Evolutionary conservation across 1,140 invertebrate species (phyloP).

Genomic region (Bradysia coprophila): DNA sequence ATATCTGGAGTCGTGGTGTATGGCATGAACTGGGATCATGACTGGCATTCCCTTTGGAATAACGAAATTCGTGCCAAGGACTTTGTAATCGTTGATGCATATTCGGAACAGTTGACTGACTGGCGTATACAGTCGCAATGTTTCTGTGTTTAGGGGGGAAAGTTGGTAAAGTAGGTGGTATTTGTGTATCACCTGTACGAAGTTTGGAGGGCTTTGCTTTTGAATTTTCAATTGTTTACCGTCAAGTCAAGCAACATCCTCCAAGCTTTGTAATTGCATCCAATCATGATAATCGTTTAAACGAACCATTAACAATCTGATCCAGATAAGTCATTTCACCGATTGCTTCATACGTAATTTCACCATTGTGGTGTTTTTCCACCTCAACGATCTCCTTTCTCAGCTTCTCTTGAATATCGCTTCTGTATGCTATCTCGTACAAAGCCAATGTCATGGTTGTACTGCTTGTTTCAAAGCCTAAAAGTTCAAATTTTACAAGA

Average conservation of each 20-base stretch:
- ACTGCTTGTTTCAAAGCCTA: slow-evolving; percentile 29
- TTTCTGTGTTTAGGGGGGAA: slow-evolving; percentile 27
- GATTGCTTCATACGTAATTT: slow-evolving; percentile 21
- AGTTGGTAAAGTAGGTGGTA: not conserved
- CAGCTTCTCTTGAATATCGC: slow-evolving; percentile 37
- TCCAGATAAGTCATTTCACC: slow-evolving; percentile 30
- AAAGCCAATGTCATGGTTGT: slow-evolving; percentile 32
- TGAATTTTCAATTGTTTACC: slow-evolving; percentile 17
- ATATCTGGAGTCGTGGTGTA: slow-evolving; percentile 40
- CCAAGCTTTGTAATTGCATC: not conserved
- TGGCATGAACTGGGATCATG: slow-evolving; percentile 30
- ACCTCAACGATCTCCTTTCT: slow-evolving; percentile 30
- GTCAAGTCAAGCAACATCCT: slow-evolving; percentile 22
- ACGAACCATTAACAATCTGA: slow-evolving; percentile 27
- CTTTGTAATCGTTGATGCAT: slow-evolving; percentile 27
- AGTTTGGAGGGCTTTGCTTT: too few species aligned
- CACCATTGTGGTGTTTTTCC: slow-evolving; percentile 16
- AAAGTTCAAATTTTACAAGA: slow-evolving; percentile 4
- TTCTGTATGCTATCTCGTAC: slow-evolving; percentile 36
- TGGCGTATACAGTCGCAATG: slow-evolving; percentile 35
- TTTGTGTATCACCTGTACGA: too few species aligned
- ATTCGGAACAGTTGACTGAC: slow-evolving; percentile 28
- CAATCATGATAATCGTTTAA: not conserved
- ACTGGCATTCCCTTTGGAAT: slow-evolving; percentile 29
- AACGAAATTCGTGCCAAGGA: slow-evolving; percentile 25